Evolutionary conservation across 2,888 invertebrate genomes (phyloP), one percentile per base, ranked within the genome.

Genomic region (Ectobius pallidus): DNA sequence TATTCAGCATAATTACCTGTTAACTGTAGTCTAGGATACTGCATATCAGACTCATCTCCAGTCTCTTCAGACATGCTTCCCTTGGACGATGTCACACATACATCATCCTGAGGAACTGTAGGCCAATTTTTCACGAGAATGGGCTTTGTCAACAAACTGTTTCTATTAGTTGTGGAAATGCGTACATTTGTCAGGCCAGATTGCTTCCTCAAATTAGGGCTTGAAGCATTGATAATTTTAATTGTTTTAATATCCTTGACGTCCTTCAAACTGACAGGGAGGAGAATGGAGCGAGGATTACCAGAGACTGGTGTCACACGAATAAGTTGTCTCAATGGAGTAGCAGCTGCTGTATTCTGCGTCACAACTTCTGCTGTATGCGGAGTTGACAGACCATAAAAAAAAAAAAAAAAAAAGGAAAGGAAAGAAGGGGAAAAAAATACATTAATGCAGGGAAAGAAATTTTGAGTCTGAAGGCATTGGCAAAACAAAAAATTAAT

Each of bases 221-320:
- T 87, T 0, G 89, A 84, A 0, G 90, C 88, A 78, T 91, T 91
- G 69, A 92, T 88, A 71, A 92, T 91, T 83, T 92, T 91, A 71
- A 91, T 89, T 0, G 90, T 89, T 77, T 89, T 89, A 71, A 92
- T 86, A 80, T 90, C 90, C 81, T 91, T 90, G 83, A 91, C 89
- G 73, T 89, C 89, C 77, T 89, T 89, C 63, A 89, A 83, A 42
- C 89, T 90, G 6, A 92, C 89, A 0, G 92, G 92, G 25, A 93
- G 84, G 18, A 92, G 83, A 74, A 93, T 89, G 0, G 92, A 91
- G 18, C 91, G 84, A 3, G 89, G 82, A 76, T 83, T 83, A 4
- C 81, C 81, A 2, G 82, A 82, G 72, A 82, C 79, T 2, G 82
- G 81, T 11, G 82, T 82, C 0, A 83, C 82, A n/a, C 82, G 80